phyloP scores from a whole-genome alignment of 1,140 invertebrate species.

The Pseudomyrmex cubaensis region DNA sequence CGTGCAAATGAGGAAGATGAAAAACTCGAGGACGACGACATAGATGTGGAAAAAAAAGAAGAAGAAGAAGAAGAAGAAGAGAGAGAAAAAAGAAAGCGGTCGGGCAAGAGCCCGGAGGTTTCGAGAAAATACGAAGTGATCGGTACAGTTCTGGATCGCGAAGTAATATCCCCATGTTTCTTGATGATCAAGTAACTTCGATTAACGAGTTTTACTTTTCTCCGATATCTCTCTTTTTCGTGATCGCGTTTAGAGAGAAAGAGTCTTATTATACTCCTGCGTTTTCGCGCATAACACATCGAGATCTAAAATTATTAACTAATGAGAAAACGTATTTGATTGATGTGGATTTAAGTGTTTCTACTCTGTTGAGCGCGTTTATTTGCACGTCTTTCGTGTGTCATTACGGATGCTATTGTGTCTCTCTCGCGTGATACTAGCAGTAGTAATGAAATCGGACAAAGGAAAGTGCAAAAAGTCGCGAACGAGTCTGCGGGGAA shows the following conservation, averaged over 20 bases:
- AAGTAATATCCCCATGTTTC: constrained; percentile 57
- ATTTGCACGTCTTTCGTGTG: not conserved
- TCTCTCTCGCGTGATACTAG: not conserved
- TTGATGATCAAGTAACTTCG: constrained; percentile 5
- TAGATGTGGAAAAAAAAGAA: not conserved
- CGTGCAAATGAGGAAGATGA: constrained; percentile 19
- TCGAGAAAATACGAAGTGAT: constrained; percentile 74
- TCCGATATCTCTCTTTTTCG: not conserved
- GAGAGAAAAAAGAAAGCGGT: constrained; percentile 24
- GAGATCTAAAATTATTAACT: not conserved
- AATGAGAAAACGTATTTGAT: not conserved
- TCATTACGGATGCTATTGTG: not conserved
- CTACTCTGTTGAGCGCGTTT: not conserved
- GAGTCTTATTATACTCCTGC: not conserved
- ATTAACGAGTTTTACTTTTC: constrained; percentile 14
- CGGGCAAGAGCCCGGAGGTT: not conserved
- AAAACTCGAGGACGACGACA: not conserved
- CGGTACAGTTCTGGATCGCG: constrained; percentile 66
- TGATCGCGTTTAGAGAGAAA: no score
- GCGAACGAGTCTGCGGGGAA: not conserved
- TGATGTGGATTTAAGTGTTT: constrained; percentile 5
- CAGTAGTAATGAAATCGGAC: not conserved
- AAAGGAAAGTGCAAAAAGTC: not conserved
- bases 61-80: constrained; percentile 19
- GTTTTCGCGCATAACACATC: not conserved